Evolutionary conservation across 1,140 invertebrate species (phyloP).

Genomic region (Monochamus saltuarius): DNA sequence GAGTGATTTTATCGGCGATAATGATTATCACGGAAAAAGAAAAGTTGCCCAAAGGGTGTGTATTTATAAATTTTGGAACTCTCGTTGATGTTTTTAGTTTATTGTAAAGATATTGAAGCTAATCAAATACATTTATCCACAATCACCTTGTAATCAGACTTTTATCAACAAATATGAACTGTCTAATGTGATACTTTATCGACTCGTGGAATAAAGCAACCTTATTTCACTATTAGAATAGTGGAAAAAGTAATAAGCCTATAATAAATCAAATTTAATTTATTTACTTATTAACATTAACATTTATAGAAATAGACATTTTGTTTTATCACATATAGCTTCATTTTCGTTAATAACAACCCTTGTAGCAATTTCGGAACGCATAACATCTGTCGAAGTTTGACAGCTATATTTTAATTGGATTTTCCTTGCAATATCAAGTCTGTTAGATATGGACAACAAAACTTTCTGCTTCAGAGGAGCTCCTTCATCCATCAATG

Average conservation of each 20-base stretch:
- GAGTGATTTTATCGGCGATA: constrained; percentile 69
- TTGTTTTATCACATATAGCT: background rate
- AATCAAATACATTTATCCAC: too few species aligned
- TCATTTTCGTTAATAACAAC: background rate
- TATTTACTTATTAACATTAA: constrained; percentile 69
- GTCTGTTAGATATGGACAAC: background rate
- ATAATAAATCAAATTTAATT: too few species aligned
- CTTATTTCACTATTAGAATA: too few species aligned
- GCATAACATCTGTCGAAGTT: too few species aligned
- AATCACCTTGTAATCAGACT: too few species aligned
- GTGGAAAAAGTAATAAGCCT: too few species aligned
- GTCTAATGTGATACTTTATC: too few species aligned
- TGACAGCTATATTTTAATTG: too few species aligned
- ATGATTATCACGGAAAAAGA: constrained; percentile 52
- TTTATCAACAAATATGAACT: too few species aligned
- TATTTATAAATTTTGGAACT: background rate
- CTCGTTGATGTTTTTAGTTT: background rate
- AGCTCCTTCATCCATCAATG: constrained; percentile 55
- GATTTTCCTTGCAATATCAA: too few species aligned
- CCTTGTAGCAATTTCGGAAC: too few species aligned
- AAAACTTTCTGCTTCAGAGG: background rate
- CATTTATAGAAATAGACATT: constrained; percentile 70
- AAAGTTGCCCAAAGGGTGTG: constrained; percentile 68
- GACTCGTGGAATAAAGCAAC: too few species aligned
- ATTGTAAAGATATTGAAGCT: constrained; percentile 62